Evolutionary conservation across 2,888 invertebrate species (phyloP), one percentile per base, ranked within the genome.

Genomic region (Eurytoma californica): DNA sequence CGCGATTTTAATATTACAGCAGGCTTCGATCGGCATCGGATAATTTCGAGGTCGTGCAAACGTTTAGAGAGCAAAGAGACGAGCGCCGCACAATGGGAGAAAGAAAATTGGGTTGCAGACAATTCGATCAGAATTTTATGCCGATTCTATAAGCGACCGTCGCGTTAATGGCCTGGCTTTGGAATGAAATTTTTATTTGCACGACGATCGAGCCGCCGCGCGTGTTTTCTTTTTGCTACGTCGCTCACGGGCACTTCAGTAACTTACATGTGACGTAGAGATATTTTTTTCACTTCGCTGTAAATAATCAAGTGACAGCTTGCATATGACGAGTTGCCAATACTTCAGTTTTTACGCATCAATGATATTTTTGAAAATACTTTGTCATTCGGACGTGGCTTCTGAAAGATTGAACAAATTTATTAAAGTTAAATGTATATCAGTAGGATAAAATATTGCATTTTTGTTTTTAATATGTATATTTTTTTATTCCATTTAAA

Each of bases 1-100:
- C 63, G 51, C 53, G 53, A 53, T 61, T 72, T 61, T 63, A 72
- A 63, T 72, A 72, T 63, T 72, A 24, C 24, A 72, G 9, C 4
- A 39, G 39, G 39, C 20, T 63, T 72, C 63, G 51, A 72, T 72
- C 63, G 63, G 63, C 30, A 57, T 57, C 53, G 69, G 55, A 9
- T 28, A 24, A 69, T 57, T 69, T 69, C 20, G 55, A 69, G 69
- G 69, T 57, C 57, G 57, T 47, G 55, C 30, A 68, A 68, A 68
- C 55, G 68, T n/a, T 68, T 28, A 55, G 28, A 24, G 9, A 9
- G n/a, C n/a, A 47, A 65, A 65, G 47, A 65, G 20, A 18, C 30
- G 18, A 3, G 47, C n/a, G 13, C 3, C 30, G 58, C 16, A 58
- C 58, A 49, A 58, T 58, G 47, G 16, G 30, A 14, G 5, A 7